phyloP scores from a whole-genome alignment of 2,113 vertebrate species.

The Acrocephalus kingi region DNA sequence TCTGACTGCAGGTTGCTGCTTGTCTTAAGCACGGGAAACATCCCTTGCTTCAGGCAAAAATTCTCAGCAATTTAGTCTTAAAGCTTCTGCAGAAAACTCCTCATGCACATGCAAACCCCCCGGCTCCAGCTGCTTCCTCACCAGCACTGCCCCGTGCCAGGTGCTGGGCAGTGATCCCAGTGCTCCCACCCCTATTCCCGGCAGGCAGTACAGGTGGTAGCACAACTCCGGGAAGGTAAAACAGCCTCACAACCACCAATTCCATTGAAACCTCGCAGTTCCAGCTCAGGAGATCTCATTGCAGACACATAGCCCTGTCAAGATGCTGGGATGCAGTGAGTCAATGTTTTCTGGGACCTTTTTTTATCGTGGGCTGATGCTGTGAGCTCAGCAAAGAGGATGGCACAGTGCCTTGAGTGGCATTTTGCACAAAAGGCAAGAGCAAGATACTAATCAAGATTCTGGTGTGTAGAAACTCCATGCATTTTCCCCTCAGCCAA shows the following conservation, averaged over 20 bases:
- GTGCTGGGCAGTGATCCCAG: slow-evolving; percentile 17
- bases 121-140: slow-evolving; percentile 48
- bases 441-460: neutral
- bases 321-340: neutral
- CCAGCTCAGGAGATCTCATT: neutral
- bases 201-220: neutral
- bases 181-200: neutral
- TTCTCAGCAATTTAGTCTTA: slow-evolving; percentile 39
- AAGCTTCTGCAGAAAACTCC: slow-evolving; percentile 32
- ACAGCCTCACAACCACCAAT: neutral
- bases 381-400: slow-evolving; percentile 28
- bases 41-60: slow-evolving; percentile 71
- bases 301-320: neutral
- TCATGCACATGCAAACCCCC: neutral
- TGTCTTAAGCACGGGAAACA: slow-evolving; percentile 64
- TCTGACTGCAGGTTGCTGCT: slow-evolving; percentile 68
- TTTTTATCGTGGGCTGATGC: neutral
- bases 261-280: neutral
- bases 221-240: neutral
- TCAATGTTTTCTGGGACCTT: neutral
- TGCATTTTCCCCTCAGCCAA: neutral
- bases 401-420: neutral
- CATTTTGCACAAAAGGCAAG: neutral
- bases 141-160: slow-evolving; percentile 17
- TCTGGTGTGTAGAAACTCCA: neutral